These are phyloP conservation scores for Eupsilia transversa DNA, from an alignment of 2,888 invertebrate species.

Conservation along the genomic window DNA sequence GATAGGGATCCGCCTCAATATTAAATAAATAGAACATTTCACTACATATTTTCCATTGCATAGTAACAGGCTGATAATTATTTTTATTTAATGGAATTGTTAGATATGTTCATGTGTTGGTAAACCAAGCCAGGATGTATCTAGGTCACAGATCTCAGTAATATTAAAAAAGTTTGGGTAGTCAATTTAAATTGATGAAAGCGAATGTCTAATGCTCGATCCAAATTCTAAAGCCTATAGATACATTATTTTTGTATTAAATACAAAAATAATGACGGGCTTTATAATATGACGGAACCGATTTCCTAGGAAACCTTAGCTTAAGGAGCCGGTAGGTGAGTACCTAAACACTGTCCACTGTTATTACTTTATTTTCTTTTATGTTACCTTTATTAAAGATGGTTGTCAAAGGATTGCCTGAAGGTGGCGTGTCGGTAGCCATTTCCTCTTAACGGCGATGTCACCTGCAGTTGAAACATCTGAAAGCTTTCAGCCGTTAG, in stretches of 20 bases:
- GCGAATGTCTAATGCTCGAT: not conserved
- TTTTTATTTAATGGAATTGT: not conserved
- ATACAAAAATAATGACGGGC: no score
- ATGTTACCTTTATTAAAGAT: constrained; percentile 51
- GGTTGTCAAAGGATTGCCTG: constrained; percentile 60
- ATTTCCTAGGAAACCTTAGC: not conserved
- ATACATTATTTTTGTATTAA: no score
- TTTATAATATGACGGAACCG: not conserved
- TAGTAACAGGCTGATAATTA: not conserved
- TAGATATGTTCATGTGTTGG: not conserved
- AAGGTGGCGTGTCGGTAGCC: constrained; percentile 74
- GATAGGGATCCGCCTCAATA: not conserved
- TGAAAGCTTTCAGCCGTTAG: constrained; percentile 86
- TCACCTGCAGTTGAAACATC: constrained; percentile 79
- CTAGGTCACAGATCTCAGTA: not conserved
- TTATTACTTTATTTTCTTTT: constrained; percentile 49
- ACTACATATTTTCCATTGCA: not conserved
- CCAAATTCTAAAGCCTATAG: not conserved
- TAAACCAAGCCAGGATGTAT: not conserved
- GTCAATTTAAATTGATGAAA: not conserved
- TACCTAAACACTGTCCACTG: constrained; percentile 16
- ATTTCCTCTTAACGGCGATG: constrained; percentile 77
- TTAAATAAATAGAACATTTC: not conserved
- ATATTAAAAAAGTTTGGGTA: not conserved
- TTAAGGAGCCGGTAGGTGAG: not conserved